These are phyloP conservation scores for Cassiopea xamachana DNA, from an alignment of 30 jellyfish, hydroid and myxozoan genomes.

Conservation along the genomic window DNA sequence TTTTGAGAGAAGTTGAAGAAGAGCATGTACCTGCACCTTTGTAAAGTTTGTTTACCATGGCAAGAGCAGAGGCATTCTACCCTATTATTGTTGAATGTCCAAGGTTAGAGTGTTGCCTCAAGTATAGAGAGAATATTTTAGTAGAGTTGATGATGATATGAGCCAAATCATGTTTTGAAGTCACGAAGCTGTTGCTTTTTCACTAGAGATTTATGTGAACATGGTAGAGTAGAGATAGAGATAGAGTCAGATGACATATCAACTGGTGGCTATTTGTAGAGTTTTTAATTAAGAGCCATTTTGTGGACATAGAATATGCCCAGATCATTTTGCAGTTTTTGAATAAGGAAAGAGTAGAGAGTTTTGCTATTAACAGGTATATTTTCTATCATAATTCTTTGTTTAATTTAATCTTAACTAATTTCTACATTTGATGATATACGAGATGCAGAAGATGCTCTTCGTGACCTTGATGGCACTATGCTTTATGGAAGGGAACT, in stretches of 20 bases:
- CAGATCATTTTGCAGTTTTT: slow-evolving; percentile 2
- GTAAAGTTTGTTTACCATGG: too few relatives aligned
- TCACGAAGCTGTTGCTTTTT: neutral
- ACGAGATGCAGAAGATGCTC: slow-evolving; percentile 99
- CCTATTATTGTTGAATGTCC: neutral
- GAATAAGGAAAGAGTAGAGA: slow-evolving; percentile 19
- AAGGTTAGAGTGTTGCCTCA: neutral
- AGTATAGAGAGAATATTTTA: neutral
- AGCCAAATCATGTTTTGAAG: neutral
- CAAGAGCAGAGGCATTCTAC: too few relatives aligned
- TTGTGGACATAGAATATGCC: slow-evolving; percentile 1
- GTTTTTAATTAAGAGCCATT: neutral
- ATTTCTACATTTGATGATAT: slow-evolving; percentile 81
- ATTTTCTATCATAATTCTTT: neutral
- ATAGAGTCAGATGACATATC: neutral
- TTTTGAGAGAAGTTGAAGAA: too few relatives aligned
- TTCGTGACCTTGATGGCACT: slow-evolving; percentile 88
- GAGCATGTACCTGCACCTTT: neutral
- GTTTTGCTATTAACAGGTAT: slow-evolving; percentile 10
- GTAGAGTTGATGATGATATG: neutral
- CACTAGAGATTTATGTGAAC: neutral
- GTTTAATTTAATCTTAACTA: slow-evolving; percentile 28
- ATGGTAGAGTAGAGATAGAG: neutral
- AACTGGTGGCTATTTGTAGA: neutral
- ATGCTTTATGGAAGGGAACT: slow-evolving; percentile 83